phyloP scores from a whole-genome alignment of 2,888 invertebrate species.

The Odontocolon sp. region DNA sequence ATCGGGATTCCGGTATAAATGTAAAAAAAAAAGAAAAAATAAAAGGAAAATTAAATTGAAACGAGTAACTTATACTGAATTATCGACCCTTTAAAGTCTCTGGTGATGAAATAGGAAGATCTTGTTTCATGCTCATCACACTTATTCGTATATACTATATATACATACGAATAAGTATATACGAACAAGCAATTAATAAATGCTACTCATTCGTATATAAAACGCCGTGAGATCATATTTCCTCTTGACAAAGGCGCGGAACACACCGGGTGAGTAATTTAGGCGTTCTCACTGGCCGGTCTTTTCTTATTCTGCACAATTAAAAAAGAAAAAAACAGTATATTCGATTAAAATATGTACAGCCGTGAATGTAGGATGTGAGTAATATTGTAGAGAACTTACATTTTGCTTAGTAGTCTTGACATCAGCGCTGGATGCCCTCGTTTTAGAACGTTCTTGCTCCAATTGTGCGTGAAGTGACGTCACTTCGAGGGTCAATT shows the following conservation, averaged over 20 bases:
- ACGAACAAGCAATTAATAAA: conserved; percentile 16
- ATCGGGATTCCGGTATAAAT: conserved; percentile 12
- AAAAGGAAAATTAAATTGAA: no score
- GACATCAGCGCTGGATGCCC: conserved; percentile 82
- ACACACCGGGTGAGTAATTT: conserved; percentile 53
- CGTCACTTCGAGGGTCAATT: conserved; percentile 87
- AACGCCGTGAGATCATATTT: conserved; percentile 49
- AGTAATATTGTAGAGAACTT: conserved; percentile 54
- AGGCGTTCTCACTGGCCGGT: conserved; percentile 75
- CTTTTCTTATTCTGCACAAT: conserved; percentile 75
- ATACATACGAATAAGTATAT: conserved; percentile 12
- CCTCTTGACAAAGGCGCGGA: background rate
- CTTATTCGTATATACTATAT: conserved; percentile 9
- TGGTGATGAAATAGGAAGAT: background rate
- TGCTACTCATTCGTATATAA: conserved; percentile 3
- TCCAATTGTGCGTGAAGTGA: conserved; percentile 87
- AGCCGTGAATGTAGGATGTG: no score
- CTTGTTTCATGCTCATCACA: background rate
- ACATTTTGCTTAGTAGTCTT: conserved; percentile 78
- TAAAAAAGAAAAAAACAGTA: background rate
- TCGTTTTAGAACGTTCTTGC: conserved; percentile 88
- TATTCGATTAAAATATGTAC: no score
- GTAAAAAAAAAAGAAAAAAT: conserved; percentile 23
- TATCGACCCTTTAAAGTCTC: conserved; percentile 4
- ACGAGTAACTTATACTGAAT: background rate